Evolutionary conservation across 2,888 invertebrate species (phyloP).

Genomic region (Noctua janthina): DNA sequence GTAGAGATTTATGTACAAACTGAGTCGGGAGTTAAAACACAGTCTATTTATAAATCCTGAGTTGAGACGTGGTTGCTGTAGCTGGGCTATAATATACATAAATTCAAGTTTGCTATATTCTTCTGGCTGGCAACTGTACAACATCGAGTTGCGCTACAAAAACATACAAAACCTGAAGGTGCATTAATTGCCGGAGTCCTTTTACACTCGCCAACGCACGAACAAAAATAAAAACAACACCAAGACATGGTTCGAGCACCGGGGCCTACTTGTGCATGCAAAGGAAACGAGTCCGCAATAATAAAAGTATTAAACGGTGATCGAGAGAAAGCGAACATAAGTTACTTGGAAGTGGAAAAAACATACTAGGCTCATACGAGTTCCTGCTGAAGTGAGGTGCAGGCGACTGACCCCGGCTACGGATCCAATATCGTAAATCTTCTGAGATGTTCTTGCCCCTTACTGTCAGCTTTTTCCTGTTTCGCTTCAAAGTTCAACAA

Average conservation of each 20-base stretch:
- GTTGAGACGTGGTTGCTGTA: slow-evolving; percentile 20
- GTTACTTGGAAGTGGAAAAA: slow-evolving; percentile 71
- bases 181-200: slow-evolving; percentile 70
- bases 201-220: slow-evolving; percentile 66
- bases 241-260: slow-evolving; percentile 68
- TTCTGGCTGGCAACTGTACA: slow-evolving; percentile 45
- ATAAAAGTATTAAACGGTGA: slow-evolving; percentile 71
- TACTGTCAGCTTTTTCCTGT: slow-evolving; percentile 78
- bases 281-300: slow-evolving; percentile 74
- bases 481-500: slow-evolving; percentile 78
- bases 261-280: slow-evolving; percentile 73
- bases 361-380: slow-evolving; percentile 61
- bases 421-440: slow-evolving; percentile 80
- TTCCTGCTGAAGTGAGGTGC: slow-evolving; percentile 72
- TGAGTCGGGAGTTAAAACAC: slow-evolving; percentile 48
- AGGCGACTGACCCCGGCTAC: slow-evolving; percentile 79
- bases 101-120: slow-evolving; percentile 49
- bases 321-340: slow-evolving; percentile 72
- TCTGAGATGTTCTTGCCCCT: slow-evolving; percentile 70
- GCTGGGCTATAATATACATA: slow-evolving; percentile 43
- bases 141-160: slow-evolving; percentile 56
- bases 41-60: slow-evolving; percentile 50
- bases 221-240: slow-evolving; percentile 71
- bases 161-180: slow-evolving; percentile 64
- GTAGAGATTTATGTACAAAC: slow-evolving; percentile 56